Evolutionary conservation across 2,797 vertebrate genomes (phyloP).

Genomic region (Acanthis flammea): DNA sequence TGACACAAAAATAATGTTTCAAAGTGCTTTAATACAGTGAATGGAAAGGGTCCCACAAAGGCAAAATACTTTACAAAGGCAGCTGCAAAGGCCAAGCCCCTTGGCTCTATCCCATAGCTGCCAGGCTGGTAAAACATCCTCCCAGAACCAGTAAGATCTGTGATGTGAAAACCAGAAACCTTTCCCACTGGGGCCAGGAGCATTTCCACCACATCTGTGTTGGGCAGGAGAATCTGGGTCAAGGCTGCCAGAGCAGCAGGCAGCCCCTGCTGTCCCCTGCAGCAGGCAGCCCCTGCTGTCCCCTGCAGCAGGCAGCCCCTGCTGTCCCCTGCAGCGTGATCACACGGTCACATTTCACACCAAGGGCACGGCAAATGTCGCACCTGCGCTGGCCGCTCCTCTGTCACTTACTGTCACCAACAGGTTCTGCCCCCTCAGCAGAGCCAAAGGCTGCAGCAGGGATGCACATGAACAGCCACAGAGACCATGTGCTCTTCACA

Average conservation of each 20-base stretch:
- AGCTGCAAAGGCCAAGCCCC: background rate
- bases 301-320: no score
- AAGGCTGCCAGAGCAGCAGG: background rate
- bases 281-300: background rate
- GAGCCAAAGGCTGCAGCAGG: background rate
- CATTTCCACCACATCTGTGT: conserved; percentile 1
- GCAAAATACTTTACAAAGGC: background rate
- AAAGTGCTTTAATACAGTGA: background rate
- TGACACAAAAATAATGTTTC: background rate
- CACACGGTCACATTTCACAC: background rate
- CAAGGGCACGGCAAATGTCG: conserved; percentile 16
- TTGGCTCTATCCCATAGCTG: background rate
- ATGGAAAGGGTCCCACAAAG: background rate
- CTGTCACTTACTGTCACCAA: conserved; percentile 19
- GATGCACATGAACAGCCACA: background rate
- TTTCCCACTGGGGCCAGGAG: background rate
- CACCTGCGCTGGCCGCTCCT: background rate
- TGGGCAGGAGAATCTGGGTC: background rate
- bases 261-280: background rate
- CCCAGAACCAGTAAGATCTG: background rate
- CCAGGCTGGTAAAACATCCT: background rate
- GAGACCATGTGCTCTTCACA: background rate
- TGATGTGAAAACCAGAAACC: background rate
- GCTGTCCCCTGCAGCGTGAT: background rate
- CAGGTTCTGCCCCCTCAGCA: background rate